Evolutionary conservation across 2,797 vertebrate genomes (phyloP), one percentile per base, ranked within the genome.

Genomic region (Eleutherodactylus coqui): DNA sequence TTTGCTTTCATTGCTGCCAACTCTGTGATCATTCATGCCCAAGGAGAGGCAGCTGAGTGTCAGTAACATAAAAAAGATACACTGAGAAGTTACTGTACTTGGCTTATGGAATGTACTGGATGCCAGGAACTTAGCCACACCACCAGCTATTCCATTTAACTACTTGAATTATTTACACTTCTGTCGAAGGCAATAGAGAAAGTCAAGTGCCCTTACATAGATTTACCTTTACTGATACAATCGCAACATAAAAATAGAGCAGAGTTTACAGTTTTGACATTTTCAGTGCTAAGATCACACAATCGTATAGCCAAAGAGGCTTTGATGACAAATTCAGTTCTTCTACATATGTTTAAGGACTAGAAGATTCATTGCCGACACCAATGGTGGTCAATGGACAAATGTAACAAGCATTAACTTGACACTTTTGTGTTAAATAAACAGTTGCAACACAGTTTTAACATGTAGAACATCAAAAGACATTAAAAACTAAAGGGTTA

Each of bases 1-100:
- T 55, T 32, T 32, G 73, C 73, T 75, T 51, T 75, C 70, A 73
- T 45, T 73, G 70, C 70, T 45, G 70, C 70, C 70, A 45, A 73
- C 1, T 73, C 38, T 45, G 41, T 73, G 70, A 73, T 73, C 41
- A 7, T n/a, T 27, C 70, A 27, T n/a, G 67, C 67, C 67, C 21
- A 41, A 45, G 41, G 70, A 73, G 70, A 45, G 70, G 24, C 41
- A 73, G 13, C 70, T 45, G 70, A 24, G 36, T 43, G 69, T 43
- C 69, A 72, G 69, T 0, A 72, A 72, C 38, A 69, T 9, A 45
- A 73, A 43, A 73, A n/a, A n/a, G n/a, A 73, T 45, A 27, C 41
- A 27, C 41, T 16, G 41, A 27, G 27, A 73, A 73, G 24, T 73
- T 73, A 45, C 62, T 36, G 32, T 36, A 67, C 62, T 67, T 67